Evolutionary conservation across 1,140 invertebrate genomes (phyloP), one percentile per base, ranked within the genome.

Genomic region (Ips nitidus): DNA sequence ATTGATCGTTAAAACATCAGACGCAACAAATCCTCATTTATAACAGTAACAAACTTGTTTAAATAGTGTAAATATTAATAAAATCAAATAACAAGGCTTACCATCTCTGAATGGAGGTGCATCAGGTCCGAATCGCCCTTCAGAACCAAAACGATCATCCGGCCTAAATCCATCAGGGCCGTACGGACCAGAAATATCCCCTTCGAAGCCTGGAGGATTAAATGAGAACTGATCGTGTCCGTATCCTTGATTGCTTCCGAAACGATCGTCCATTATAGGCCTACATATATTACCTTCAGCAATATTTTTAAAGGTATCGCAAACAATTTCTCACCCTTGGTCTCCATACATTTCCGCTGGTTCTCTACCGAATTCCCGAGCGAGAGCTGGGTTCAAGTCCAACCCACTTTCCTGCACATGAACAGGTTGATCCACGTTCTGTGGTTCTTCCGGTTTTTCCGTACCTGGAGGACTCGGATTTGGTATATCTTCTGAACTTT

Each of bases 21-120:
- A 22, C 22, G 22, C 45, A 50, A 22, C 1, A 3, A 8, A 8
- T 50, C 8, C 57, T 47, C 7, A 47, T 38, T 47, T 43, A 45
- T 7, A 61, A 40, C 7, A 1, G 7, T 4, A 5, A 4, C 39
- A 38, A 22, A 40, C 6, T 42, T 8, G 53, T 43, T 0, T 39
- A 42, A 2, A 45, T 7, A 3, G 41, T 22, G 8, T 4, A 3
- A 22, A 0, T 43, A 22, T n/a, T 40, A 41, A 36, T 7, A 3
- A 22, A 45, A 61, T 40, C 40, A 8, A 8, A 22, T 37, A 22
- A 47, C 38, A 5, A 22, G 2, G 22, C 36, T 63, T 52, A 70
- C 56, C 69, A 55, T 47, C 56, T 37, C 50, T 53, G 37, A 59
- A 57, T 38, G 39, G 43, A 38, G 64, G 63, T 8, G 41, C 64